Conservation (phyloP, 1,140 invertebrate genomes). For the Diorhabda carinulata region DNA sequence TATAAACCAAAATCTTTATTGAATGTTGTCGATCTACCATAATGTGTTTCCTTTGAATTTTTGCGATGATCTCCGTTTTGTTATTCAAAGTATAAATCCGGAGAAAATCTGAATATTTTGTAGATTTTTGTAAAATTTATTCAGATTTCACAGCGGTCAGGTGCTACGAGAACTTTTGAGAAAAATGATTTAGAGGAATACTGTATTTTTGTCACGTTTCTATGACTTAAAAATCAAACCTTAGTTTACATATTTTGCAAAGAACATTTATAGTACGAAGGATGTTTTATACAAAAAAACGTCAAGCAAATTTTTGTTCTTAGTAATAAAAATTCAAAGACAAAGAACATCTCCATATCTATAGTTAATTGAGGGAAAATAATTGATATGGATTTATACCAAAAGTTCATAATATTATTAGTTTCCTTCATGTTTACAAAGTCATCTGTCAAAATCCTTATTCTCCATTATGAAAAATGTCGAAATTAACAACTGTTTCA, state of each 20-base stretch:
- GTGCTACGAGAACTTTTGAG: conserved; percentile 17
- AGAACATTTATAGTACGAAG: no score
- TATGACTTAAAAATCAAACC: conserved; percentile 36
- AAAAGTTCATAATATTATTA: no score
- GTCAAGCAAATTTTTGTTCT: no score
- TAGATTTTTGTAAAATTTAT: conserved; percentile 28
- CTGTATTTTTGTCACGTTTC: conserved; percentile 32
- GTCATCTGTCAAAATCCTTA: no score
- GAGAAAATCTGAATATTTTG: conserved; percentile 35
- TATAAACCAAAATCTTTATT: conserved; percentile 8
- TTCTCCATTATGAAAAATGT: no score
- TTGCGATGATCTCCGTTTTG: conserved; percentile 34
- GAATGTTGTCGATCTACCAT: conserved; percentile 19
- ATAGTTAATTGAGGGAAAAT: no score
- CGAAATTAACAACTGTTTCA: no score
- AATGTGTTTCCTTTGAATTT: conserved; percentile 35
- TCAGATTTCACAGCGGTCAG: conserved; percentile 23
- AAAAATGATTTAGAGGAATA: neutral
- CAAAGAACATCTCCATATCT: no score
- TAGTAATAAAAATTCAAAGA: no score
- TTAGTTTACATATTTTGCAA: conserved; percentile 35
- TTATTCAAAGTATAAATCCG: conserved; percentile 33
- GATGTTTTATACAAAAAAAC: no score
- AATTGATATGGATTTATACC: no score
- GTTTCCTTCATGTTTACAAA: no score